Conservation (phyloP, 2,888 invertebrate genomes). For the Nycteola revayana region DNA sequence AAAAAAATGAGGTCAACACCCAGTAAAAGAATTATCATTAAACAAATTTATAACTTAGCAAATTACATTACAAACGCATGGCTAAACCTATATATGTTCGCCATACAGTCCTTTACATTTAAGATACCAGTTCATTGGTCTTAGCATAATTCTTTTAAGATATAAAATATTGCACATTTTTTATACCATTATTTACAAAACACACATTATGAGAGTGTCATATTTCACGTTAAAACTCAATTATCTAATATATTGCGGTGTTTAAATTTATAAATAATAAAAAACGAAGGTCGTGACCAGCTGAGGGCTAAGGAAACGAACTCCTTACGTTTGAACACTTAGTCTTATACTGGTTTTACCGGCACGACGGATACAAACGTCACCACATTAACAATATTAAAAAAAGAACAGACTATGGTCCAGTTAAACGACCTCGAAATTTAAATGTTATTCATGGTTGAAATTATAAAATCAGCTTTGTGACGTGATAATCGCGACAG, state of each 20-base stretch:
- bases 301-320: conserved; percentile 1
- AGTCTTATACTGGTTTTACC: neutral
- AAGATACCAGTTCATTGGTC: conserved; percentile 13
- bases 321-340: neutral
- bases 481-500: no score
- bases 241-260: conserved; percentile 7
- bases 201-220: conserved; percentile 10
- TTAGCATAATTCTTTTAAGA: conserved; percentile 12
- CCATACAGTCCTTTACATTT: conserved; percentile 10
- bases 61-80: neutral
- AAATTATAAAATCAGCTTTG: no score
- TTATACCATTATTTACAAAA: conserved; percentile 15
- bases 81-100: neutral
- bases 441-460: no score
- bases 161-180: conserved; percentile 14
- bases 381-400: conserved; percentile 1
- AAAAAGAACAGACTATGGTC: neutral
- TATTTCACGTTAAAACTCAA: conserved; percentile 6
- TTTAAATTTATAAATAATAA: conserved; percentile 1
- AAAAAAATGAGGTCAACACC: no score
- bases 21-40: no score
- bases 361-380: neutral
- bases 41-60: conserved; percentile 1
- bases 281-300: conserved; percentile 2
- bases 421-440: conserved; percentile 5